phyloP scores from a whole-genome alignment of 2,113 vertebrate species.

The Leptocoma aspasia region DNA sequence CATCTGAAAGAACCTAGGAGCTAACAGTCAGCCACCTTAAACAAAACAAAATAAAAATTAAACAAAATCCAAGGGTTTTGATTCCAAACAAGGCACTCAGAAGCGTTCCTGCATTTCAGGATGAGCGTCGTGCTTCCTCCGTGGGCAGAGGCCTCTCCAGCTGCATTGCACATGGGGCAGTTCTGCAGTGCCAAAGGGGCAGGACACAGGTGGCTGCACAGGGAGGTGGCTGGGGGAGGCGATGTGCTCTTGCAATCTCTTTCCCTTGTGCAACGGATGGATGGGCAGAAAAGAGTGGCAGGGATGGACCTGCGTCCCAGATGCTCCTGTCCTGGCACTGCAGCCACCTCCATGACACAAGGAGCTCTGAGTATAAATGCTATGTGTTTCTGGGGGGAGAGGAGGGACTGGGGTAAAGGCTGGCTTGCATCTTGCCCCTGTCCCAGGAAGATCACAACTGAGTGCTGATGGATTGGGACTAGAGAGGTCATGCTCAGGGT shows the following conservation, averaged over 20 bases:
- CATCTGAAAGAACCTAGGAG: background rate
- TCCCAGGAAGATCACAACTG: rapidly evolving
- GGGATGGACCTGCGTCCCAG: rapidly evolving
- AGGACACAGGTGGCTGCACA: background rate
- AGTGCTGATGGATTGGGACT: rapidly evolving
- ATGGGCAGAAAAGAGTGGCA: background rate
- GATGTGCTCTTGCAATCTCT: rapidly evolving
- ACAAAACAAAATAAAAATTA: background rate
- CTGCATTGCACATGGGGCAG: background rate
- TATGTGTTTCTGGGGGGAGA: background rate
- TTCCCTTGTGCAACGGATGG: background rate
- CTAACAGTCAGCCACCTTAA: background rate
- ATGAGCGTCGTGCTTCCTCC: background rate
- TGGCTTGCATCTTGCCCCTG: background rate
- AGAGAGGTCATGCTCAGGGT: background rate
- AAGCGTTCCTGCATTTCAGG: background rate
- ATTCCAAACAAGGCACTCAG: background rate
- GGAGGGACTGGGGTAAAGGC: background rate
- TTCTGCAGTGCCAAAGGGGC: background rate
- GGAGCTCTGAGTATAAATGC: rapidly evolving
- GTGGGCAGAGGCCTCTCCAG: background rate
- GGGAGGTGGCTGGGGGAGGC: background rate
- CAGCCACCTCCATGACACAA: rapidly evolving
- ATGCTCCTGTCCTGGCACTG: rapidly evolving
- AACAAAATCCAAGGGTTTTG: background rate